These are phyloP conservation scores for Ctenodactylus gundi DNA, from an alignment of 2,113 vertebrate genomes.

Conservation along the genomic window DNA sequence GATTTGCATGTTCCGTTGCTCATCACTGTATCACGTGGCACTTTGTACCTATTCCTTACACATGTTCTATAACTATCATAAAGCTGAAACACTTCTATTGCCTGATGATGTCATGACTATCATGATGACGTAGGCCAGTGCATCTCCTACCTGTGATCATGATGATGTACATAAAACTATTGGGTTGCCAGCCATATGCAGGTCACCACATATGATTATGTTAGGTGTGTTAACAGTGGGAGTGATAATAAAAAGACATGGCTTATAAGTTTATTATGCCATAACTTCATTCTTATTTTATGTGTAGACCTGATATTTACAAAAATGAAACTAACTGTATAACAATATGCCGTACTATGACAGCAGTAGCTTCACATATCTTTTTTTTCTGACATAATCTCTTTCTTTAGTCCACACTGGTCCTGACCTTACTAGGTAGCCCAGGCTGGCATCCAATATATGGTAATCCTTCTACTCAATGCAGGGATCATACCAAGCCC, in stretches of 20 bases:
- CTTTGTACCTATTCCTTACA: no score
- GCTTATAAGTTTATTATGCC: not conserved
- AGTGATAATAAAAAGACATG: not conserved
- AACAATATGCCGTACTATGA: not conserved
- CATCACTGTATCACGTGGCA: no score
- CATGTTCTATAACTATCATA: not conserved
- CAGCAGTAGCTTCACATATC: not conserved
- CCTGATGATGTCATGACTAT: not conserved
- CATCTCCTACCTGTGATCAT: not conserved
- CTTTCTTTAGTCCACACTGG: no score
- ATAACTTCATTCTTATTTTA: not conserved
- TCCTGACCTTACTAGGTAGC: no score
- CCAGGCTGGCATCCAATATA: no score
- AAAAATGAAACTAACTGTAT: not conserved
- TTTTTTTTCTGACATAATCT: no score
- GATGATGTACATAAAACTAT: not conserved
- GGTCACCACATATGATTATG: not conserved
- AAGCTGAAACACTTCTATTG: not conserved
- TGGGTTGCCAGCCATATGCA: not conserved
- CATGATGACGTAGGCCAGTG: not conserved
- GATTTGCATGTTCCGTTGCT: no score
- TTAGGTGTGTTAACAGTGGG: no score
- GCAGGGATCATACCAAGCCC: no score
- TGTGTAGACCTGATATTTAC: not conserved
- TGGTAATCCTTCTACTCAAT: no score